Conservation (phyloP, 2,888 invertebrate species). For the Rhyacophila evoluta region DNA sequence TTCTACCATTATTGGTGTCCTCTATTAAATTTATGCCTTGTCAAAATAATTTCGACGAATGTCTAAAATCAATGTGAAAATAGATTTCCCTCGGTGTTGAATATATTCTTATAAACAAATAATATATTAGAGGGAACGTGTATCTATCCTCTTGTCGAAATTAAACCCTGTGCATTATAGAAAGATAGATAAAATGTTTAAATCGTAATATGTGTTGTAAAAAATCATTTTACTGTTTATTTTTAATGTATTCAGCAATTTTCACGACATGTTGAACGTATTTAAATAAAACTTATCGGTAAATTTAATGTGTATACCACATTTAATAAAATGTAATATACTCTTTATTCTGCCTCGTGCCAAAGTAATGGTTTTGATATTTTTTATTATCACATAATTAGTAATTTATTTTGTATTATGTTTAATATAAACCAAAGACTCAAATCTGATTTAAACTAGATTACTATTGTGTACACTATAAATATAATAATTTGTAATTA, state of each 20-base stretch:
- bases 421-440: not conserved
- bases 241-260: not conserved
- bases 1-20: not conserved
- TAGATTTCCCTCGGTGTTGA: conserved; percentile 25
- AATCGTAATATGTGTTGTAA: conserved; percentile 1
- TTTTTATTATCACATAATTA: not conserved
- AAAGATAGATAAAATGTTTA: not conserved
- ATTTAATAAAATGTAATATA: not conserved
- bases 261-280: not conserved
- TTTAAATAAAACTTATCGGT: not conserved
- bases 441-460: not conserved
- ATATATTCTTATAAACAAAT: conserved; percentile 20
- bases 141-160: conserved; percentile 9
- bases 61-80: conserved; percentile 20
- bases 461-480: not conserved
- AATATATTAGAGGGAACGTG: not conserved
- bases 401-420: not conserved
- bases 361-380: not conserved
- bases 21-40: conserved; percentile 32
- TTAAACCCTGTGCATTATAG: conserved; percentile 22
- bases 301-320: not conserved
- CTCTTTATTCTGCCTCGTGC: not conserved
- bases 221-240: not conserved
- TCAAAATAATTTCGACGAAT: conserved; percentile 27
- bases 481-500: not conserved